Evolutionary conservation across 2,888 invertebrate genomes (phyloP).

Genomic region (Apocheima hispidaria): DNA sequence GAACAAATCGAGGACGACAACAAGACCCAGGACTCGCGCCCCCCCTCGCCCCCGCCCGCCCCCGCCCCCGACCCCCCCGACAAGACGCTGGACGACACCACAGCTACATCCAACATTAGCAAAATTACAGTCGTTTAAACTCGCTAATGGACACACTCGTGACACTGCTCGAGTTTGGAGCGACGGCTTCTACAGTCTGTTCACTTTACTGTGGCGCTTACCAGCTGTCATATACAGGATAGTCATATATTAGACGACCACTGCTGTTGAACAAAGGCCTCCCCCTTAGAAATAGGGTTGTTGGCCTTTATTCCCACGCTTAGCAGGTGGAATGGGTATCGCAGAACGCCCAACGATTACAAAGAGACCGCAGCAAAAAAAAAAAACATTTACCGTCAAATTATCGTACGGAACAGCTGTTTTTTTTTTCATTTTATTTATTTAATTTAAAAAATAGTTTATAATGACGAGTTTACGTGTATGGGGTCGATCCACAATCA

Average conservation of each 20-base stretch:
- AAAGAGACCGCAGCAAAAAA: no score
- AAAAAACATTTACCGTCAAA: no score
- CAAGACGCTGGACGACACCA: conserved; percentile 65
- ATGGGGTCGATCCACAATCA: no score
- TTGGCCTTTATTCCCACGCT: no score
- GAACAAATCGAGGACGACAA: conserved; percentile 53
- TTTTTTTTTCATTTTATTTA: no score
- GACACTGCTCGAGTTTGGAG: neutral
- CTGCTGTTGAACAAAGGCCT: no score
- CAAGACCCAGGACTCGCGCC: conserved; percentile 38
- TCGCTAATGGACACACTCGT: neutral
- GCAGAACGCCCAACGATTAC: no score
- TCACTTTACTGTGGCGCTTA: neutral
- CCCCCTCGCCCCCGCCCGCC: conserved; percentile 46
- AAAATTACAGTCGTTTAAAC: conserved; percentile 47
- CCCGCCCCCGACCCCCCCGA: conserved; percentile 66
- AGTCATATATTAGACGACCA: neutral
- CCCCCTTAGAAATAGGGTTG: no score
- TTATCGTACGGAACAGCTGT: no score
- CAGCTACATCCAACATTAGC: conserved; percentile 38
- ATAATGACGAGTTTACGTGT: no score
- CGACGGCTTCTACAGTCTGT: neutral
- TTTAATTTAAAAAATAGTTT: no score
- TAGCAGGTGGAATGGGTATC: no score
- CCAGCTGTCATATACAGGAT: neutral